Conservation (phyloP, 2,888 invertebrate genomes). For the Cryptocephalus moraei region DNA sequence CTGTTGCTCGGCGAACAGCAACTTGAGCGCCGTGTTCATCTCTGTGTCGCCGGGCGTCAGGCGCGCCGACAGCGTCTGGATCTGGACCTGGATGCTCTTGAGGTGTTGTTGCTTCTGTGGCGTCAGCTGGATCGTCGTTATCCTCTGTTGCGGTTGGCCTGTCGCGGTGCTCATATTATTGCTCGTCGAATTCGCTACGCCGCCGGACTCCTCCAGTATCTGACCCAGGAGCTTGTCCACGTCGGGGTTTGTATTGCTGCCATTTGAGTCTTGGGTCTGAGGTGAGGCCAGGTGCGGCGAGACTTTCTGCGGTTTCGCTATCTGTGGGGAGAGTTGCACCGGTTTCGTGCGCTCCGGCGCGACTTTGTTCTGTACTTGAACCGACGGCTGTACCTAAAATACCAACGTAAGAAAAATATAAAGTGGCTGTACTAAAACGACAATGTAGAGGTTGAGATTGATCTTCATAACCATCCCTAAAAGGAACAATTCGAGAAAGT, state of each 20-base stretch:
- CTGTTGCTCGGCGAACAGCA: slow-evolving; percentile 56
- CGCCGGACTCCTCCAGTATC: slow-evolving; percentile 29
- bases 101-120: slow-evolving; percentile 58
- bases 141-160: slow-evolving; percentile 39
- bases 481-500: no score
- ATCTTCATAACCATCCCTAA: no score
- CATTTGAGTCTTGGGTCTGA: slow-evolving; percentile 7
- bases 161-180: slow-evolving; percentile 3
- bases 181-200: slow-evolving; percentile 5
- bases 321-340: slow-evolving; percentile 12
- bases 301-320: slow-evolving; percentile 21
- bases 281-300: slow-evolving; percentile 17
- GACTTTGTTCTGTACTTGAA: slow-evolving; percentile 8
- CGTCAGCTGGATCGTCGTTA: slow-evolving; percentile 64
- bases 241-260: slow-evolving; percentile 24
- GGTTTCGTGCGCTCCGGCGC: slow-evolving; percentile 12
- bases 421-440: no score
- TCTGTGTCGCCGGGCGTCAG: slow-evolving; percentile 37
- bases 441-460: no score
- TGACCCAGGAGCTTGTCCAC: slow-evolving; percentile 35
- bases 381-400: slow-evolving; percentile 3
- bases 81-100: slow-evolving; percentile 57
- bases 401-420: no score
- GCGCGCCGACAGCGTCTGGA: slow-evolving; percentile 51
- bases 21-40: slow-evolving; percentile 31